phyloP scores from a whole-genome alignment of 2,797 vertebrate genomes.

The Sarcophilus harrisii region DNA sequence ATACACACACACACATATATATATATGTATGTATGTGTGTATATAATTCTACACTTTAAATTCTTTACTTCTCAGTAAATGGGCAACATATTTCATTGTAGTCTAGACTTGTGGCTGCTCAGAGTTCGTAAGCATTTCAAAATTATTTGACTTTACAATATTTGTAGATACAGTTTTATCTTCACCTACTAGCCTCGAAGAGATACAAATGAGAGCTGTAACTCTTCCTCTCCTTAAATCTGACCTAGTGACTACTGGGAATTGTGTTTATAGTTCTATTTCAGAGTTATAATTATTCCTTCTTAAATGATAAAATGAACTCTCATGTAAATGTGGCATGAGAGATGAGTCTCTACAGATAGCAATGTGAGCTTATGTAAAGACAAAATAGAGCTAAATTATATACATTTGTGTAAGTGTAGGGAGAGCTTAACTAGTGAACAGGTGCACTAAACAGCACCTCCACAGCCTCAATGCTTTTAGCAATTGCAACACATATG shows the following conservation, averaged over 20 bases:
- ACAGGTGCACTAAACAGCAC: neutral
- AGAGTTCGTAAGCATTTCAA: neutral
- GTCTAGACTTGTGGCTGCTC: neutral
- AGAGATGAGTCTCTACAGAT: neutral
- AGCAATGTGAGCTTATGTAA: neutral
- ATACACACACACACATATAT: neutral
- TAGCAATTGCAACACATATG: neutral
- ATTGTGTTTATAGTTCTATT: neutral
- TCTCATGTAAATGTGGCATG: neutral
- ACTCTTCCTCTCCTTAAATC: neutral
- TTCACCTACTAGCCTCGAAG: neutral
- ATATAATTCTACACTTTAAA: neutral
- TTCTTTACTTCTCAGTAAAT: neutral
- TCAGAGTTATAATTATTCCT: neutral
- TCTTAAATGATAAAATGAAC: neutral
- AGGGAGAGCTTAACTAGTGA: neutral
- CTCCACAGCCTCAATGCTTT: neutral
- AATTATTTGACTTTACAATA: neutral
- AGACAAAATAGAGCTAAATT: neutral
- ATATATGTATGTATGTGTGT: neutral
- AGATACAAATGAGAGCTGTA: neutral
- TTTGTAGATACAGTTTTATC: neutral
- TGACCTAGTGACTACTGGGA: neutral
- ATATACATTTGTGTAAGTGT: neutral
- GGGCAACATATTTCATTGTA: neutral